These are phyloP conservation scores for Synergus japonicus DNA, from an alignment of 2,888 invertebrate genomes.

Conservation along the genomic window DNA sequence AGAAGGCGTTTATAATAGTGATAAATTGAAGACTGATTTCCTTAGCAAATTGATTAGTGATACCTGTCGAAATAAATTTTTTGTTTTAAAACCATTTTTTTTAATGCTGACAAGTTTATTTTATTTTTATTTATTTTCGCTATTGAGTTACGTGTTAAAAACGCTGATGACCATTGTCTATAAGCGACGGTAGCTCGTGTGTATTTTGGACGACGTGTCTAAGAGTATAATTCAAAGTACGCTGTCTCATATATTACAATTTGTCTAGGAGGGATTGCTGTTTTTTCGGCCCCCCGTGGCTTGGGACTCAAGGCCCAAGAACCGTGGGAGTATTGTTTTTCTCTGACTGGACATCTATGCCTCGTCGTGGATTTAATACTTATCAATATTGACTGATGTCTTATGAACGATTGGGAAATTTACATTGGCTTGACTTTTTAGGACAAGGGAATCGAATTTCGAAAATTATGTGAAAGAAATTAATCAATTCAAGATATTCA, in stretches of 20 bases:
- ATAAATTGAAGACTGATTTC: not conserved
- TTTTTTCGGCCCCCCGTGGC: slow-evolving; percentile 53
- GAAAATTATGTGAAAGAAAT: not conserved
- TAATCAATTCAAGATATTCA: not conserved
- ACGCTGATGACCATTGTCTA: slow-evolving; percentile 19
- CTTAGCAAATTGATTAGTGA: not conserved
- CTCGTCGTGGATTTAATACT: slow-evolving; percentile 39
- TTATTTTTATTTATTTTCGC: not conserved
- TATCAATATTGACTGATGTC: slow-evolving; percentile 13
- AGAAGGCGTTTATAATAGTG: not conserved
- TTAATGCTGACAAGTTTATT: not conserved
- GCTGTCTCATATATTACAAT: slow-evolving; percentile 58
- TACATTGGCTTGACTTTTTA: not conserved
- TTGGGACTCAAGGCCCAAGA: slow-evolving; percentile 48
- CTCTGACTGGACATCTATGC: slow-evolving; percentile 46
- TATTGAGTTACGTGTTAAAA: slow-evolving; percentile 1
- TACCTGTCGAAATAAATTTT: not conserved
- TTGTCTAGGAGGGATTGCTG: slow-evolving; percentile 57
- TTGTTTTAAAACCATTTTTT: not conserved
- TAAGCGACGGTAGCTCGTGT: slow-evolving; percentile 52
- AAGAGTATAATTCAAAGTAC: slow-evolving; percentile 54
- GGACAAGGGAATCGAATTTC: not conserved
- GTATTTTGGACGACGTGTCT: slow-evolving; percentile 52
- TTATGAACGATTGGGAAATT: not conserved
- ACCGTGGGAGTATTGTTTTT: slow-evolving; percentile 57